These are phyloP conservation scores for Ashinkailepas kermadecensis DNA, from an alignment of 2,888 invertebrate species.

Conservation along the genomic window DNA sequence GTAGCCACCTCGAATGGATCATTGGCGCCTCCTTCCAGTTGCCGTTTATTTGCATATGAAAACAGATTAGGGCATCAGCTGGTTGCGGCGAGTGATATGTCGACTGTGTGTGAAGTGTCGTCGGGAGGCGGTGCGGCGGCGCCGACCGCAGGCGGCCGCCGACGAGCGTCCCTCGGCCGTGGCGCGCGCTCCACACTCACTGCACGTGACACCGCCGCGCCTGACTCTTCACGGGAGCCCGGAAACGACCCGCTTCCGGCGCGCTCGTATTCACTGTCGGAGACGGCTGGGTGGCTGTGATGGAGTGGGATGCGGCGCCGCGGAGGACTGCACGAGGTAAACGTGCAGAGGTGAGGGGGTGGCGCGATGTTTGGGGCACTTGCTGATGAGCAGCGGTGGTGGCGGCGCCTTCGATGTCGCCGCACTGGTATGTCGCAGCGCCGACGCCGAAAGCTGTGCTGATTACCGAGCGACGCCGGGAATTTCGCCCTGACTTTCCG, in stretches of 20 bases:
- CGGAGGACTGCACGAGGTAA: no score
- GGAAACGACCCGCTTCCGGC: neutral
- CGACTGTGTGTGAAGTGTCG: no score
- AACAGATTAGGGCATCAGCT: no score
- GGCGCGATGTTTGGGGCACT: neutral
- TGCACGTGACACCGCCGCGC: no score
- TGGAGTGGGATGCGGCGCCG: neutral
- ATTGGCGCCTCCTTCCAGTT: no score
- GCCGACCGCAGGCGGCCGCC: no score
- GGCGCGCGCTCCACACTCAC: no score
- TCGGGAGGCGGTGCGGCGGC: no score
- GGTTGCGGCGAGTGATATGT: no score
- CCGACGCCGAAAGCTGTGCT: neutral
- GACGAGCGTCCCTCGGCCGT: no score
- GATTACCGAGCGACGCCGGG: neutral
- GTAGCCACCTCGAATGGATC: no score
- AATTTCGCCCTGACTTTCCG: neutral
- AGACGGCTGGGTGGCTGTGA: neutral
- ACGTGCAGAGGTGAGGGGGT: neutral
- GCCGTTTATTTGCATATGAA: no score
- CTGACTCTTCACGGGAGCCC: neutral
- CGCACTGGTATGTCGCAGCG: neutral
- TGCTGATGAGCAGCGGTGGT: neutral
- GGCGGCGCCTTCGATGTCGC: neutral
- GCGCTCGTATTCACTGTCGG: neutral